Percentiles rank a stretch among this genome's conserved stretches.
phyloP scores from a whole-genome alignment of 2,113 vertebrate genomes.

The Equus quagga region DNA sequence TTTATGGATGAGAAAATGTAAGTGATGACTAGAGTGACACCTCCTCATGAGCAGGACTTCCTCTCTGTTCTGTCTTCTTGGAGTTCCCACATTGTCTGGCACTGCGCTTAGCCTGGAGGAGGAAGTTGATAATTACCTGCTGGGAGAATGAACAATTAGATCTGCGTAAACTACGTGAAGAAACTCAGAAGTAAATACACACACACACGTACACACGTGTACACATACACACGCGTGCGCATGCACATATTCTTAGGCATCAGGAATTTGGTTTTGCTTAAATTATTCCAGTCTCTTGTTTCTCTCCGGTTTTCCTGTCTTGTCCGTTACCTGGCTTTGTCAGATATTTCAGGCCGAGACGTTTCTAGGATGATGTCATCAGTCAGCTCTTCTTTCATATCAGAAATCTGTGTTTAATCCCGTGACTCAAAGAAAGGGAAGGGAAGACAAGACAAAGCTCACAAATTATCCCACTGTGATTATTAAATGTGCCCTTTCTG shows the following conservation, averaged over 20 bases:
- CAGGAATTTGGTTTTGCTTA: not conserved
- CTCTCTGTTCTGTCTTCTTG: not conserved
- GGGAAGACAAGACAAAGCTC: not conserved
- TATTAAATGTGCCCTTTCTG: not conserved
- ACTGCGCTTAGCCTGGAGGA: not conserved
- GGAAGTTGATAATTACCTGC: not conserved
- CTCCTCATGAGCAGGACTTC: not conserved
- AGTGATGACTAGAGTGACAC: rapidly evolving
- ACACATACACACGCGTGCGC: not conserved
- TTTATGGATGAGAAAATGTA: not conserved
- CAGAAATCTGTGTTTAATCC: slow-evolving; percentile 9
- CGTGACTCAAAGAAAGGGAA: slow-evolving; percentile 9
- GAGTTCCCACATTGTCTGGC: not conserved
- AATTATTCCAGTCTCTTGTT: not conserved
- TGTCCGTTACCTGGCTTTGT: not conserved
- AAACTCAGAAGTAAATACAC: not conserved
- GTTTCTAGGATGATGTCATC: slow-evolving; percentile 1
- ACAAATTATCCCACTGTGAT: not conserved
- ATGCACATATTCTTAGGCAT: too few species aligned
- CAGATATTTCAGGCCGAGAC: not conserved
- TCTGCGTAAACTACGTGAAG: not conserved
- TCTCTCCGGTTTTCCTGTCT: not conserved
- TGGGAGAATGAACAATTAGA: not conserved
- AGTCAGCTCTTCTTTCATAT: not conserved
- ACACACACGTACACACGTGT: not conserved